Evolutionary conservation across 2,113 vertebrate species (phyloP).

Genomic region (Spheniscus mendiculus): DNA sequence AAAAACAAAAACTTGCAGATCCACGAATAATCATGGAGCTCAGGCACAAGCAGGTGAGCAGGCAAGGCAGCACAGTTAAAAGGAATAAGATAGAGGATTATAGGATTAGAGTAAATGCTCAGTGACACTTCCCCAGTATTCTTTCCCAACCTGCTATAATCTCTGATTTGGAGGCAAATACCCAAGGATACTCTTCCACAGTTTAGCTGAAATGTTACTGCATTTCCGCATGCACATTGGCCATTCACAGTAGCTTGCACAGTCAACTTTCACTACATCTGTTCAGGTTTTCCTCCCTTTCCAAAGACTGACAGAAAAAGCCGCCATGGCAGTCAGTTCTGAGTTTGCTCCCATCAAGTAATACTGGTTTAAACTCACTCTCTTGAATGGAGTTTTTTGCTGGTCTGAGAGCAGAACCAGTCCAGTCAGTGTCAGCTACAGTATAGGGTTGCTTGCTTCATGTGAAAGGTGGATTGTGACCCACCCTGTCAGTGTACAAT

Average conservation of each 20-base stretch:
- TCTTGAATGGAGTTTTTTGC: neutral
- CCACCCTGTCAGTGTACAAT: neutral
- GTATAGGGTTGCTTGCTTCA: neutral
- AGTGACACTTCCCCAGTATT: neutral
- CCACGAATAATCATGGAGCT: constrained; percentile 89
- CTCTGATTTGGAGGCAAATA: neutral
- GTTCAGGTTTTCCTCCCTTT: neutral
- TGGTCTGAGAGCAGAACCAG: neutral
- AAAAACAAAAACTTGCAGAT: constrained; percentile 74
- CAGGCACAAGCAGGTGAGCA: constrained; percentile 85
- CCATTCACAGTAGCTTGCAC: neutral
- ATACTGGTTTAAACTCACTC: neutral
- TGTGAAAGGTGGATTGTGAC: neutral
- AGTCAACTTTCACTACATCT: neutral
- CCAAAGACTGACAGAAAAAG: neutral
- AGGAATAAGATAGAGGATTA: constrained; percentile 48
- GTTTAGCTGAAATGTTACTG: neutral
- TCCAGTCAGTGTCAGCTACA: neutral
- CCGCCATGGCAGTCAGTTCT: neutral
- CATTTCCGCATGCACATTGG: rapidly evolving
- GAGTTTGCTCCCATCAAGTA: neutral
- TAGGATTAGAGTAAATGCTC: constrained; percentile 1
- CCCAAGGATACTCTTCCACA: neutral
- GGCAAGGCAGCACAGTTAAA: constrained; percentile 58
- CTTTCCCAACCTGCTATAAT: neutral